Conservation (phyloP, 2,888 invertebrate species). For the Caenorhabditis japonica region DNA sequence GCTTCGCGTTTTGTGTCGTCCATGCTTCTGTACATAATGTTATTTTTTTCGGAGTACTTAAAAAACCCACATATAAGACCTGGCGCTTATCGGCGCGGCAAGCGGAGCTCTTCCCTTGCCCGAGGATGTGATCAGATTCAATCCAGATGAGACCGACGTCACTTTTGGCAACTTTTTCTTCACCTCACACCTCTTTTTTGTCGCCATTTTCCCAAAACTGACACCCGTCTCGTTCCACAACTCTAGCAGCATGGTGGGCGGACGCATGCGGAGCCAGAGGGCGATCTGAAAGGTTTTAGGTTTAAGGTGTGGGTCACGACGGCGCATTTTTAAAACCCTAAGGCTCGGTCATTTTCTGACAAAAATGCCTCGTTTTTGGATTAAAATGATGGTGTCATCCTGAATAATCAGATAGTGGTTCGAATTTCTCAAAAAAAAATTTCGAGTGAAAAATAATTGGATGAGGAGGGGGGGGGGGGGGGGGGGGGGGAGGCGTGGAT, state of each 20-base stretch:
- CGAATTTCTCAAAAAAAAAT: too few relatives aligned
- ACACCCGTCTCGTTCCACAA: conserved; percentile 72
- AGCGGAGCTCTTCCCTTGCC: conserved; percentile 46
- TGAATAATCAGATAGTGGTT: too few relatives aligned
- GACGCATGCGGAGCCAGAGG: conserved; percentile 70
- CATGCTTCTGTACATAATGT: conserved; percentile 29
- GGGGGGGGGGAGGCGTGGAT: too few relatives aligned
- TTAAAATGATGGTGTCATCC: too few relatives aligned
- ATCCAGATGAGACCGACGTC: conserved; percentile 38
- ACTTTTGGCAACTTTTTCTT: conserved; percentile 32
- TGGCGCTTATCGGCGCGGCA: conserved; percentile 49
- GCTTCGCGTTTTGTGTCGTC: conserved; percentile 43
- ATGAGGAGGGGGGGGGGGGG: too few relatives aligned
- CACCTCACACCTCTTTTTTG: conserved; percentile 7
- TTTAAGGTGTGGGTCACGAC: too few relatives aligned
- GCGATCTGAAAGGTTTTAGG: conserved; percentile 65
- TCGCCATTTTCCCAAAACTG: conserved; percentile 37
- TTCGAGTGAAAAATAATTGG: too few relatives aligned
- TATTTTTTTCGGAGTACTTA: background rate
- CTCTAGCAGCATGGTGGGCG: conserved; percentile 73
- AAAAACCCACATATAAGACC: conserved; percentile 41
- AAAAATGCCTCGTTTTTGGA: too few relatives aligned
- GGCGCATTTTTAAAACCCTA: too few relatives aligned
- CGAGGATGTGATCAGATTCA: conserved; percentile 25
- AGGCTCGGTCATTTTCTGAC: too few relatives aligned